Conservation (phyloP, 1,140 invertebrate species). For the Latrodectus geometricus region DNA sequence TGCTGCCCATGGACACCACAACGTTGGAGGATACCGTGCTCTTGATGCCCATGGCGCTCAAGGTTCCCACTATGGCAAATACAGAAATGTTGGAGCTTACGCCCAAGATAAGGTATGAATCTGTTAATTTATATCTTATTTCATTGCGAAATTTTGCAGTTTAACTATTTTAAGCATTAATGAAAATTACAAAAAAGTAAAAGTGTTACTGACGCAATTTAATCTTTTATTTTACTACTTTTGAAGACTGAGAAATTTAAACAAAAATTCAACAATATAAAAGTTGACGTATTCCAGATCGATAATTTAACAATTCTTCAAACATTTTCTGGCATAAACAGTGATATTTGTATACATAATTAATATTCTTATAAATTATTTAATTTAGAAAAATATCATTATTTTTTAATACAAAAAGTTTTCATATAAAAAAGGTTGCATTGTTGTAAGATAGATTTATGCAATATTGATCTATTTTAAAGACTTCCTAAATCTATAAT, state of each 20-base stretch:
- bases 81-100: slow-evolving; percentile 44
- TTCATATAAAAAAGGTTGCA: too few species aligned
- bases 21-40: slow-evolving; percentile 36
- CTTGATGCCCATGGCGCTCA: slow-evolving; percentile 55
- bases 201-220: neutral
- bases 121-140: neutral
- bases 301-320: too few species aligned
- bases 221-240: neutral
- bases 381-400: too few species aligned
- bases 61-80: slow-evolving; percentile 43
- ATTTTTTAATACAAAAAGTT: too few species aligned
- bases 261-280: neutral
- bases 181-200: neutral
- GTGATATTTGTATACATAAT: too few species aligned
- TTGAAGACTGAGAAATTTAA: neutral
- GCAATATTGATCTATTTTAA: too few species aligned
- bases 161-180: neutral
- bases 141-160: neutral
- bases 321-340: too few species aligned
- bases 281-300: too few species aligned
- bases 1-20: slow-evolving; percentile 55
- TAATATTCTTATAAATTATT: too few species aligned
- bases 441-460: too few species aligned
- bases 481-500: too few species aligned
- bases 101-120: slow-evolving; percentile 45